A percentile compares a stretch with the other conserved stretches of the same genome.
Conservation (phyloP, 1,140 invertebrate genomes). For the Pseudomyrmex dendroicus region DNA sequence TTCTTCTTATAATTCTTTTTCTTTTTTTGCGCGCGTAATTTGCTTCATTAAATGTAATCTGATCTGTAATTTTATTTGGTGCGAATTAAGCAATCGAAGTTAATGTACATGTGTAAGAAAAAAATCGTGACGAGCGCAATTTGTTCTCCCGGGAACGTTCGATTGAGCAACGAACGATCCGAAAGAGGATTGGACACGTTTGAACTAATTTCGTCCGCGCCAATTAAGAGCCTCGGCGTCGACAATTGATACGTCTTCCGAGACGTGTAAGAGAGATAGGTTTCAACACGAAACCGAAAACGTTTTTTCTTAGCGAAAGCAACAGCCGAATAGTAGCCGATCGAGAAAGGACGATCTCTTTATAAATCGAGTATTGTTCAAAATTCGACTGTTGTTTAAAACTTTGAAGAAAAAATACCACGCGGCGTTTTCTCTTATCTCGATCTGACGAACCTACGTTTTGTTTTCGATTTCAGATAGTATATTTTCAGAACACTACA, state of each 20-base stretch:
- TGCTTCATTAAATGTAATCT: not conserved
- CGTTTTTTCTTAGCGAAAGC: no score
- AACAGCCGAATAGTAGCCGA: no score
- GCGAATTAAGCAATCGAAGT: not conserved
- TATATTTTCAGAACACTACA: conserved; percentile 19
- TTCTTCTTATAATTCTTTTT: no score
- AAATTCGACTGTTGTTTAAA: no score
- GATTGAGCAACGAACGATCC: conserved; percentile 21
- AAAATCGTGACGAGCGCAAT: not conserved
- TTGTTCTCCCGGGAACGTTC: conserved; percentile 5
- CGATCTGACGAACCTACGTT: not conserved
- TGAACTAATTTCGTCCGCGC: conserved; percentile 49
- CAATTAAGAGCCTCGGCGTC: conserved; percentile 46
- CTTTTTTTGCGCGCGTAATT: no score
- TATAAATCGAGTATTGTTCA: no score
- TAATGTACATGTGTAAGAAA: not conserved
- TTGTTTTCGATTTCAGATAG: conserved; percentile 69
- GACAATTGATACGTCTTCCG: conserved; percentile 45
- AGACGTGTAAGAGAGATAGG: not conserved
- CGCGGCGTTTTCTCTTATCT: not conserved
- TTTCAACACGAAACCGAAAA: not conserved
- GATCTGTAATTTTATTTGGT: not conserved
- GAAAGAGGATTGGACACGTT: conserved; percentile 42
- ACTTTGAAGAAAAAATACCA: not conserved
- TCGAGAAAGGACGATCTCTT: no score